phyloP scores from a whole-genome alignment of 2,888 invertebrate genomes.

The Drosophila ochracea region DNA sequence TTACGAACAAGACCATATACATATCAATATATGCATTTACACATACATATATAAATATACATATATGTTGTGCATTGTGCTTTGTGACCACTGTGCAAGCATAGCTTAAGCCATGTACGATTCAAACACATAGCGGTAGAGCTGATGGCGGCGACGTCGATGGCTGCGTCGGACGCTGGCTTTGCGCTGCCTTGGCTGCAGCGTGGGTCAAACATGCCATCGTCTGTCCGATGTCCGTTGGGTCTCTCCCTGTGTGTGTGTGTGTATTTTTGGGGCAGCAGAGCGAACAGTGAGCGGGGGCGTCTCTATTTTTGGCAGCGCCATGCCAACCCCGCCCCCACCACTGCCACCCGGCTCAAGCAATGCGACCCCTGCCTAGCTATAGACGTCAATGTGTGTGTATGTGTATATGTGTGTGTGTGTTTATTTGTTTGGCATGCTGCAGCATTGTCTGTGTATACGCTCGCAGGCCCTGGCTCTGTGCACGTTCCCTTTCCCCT shows the following conservation, averaged over 20 bases:
- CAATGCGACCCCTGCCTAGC: constrained; percentile 40
- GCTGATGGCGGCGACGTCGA: constrained; percentile 52
- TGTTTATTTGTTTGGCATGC: constrained; percentile 46
- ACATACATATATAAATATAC: neutral
- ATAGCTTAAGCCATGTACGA: constrained; percentile 72
- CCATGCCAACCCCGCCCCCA: constrained; percentile 26
- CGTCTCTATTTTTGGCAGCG: constrained; percentile 77
- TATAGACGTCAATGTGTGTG: constrained; percentile 20
- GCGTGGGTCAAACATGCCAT: constrained; percentile 64
- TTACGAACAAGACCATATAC: neutral
- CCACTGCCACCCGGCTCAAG: constrained; percentile 34
- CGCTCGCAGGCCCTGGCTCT: constrained; percentile 58
- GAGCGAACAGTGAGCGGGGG: constrained; percentile 59
- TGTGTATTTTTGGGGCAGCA: constrained; percentile 30
- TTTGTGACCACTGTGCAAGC: constrained; percentile 57
- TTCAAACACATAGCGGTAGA: constrained; percentile 54
- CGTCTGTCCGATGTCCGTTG: constrained; percentile 7
- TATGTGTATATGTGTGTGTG: neutral
- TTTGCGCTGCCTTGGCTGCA: constrained; percentile 44
- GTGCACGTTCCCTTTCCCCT: constrained; percentile 24
- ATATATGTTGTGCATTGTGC: neutral
- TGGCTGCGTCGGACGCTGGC: constrained; percentile 50
- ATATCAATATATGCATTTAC: neutral
- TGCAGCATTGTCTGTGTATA: constrained; percentile 23
- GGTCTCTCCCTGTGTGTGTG: constrained; percentile 13